Percentiles rank a stretch among this genome's conserved stretches.
Conservation (phyloP, 2,888 invertebrate genomes). For the Drosophila imparisetae region DNA sequence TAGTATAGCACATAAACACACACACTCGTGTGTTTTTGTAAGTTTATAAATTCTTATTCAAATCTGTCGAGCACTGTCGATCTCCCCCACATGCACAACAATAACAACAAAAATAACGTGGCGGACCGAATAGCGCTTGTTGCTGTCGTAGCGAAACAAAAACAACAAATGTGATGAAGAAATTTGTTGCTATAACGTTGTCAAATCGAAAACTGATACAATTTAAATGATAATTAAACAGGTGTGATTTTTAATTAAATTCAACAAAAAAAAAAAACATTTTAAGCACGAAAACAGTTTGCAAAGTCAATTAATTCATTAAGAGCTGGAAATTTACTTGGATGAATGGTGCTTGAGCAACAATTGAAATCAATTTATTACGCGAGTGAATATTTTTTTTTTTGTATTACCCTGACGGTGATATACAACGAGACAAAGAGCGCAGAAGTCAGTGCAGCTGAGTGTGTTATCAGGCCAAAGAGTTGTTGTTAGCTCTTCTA, state of each 20-base stretch:
- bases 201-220: constrained; percentile 35
- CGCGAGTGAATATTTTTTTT: constrained; percentile 4
- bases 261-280: background rate
- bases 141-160: constrained; percentile 19
- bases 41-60: constrained; percentile 31
- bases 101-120: constrained; percentile 4
- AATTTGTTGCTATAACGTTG: constrained; percentile 24
- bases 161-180: constrained; percentile 7
- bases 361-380: constrained; percentile 24
- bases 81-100: constrained; percentile 10
- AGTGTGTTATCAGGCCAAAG: constrained; percentile 8
- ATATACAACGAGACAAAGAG: constrained; percentile 9
- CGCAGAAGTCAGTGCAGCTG: background rate
- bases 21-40: constrained; percentile 16
- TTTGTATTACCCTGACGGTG: constrained; percentile 20
- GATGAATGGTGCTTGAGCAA: constrained; percentile 12
- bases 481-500: constrained; percentile 26
- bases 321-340: constrained; percentile 20
- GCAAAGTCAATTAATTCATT: constrained; percentile 18
- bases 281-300: constrained; percentile 10
- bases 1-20: background rate
- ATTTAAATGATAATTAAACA: constrained; percentile 36
- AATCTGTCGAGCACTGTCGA: constrained; percentile 25
- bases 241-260: constrained; percentile 42
- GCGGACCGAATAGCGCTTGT: constrained; percentile 8